These are phyloP conservation scores for Temnothorax rugatulus DNA, from an alignment of 2,888 invertebrate species.

Conservation along the genomic window DNA sequence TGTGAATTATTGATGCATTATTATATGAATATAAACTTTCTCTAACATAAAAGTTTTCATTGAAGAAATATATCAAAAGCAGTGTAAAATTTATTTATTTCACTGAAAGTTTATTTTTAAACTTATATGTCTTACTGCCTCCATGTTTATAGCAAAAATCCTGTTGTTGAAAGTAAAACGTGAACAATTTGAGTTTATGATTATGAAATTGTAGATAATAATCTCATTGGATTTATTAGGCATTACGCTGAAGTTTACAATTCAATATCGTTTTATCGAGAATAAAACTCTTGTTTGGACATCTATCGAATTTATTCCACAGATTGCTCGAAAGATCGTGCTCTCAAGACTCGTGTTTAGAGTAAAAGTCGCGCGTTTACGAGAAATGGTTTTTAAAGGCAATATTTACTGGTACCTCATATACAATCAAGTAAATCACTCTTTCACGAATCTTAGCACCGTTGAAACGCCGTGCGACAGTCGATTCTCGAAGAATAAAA, in stretches of 20 bases:
- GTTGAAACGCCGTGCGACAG: background rate
- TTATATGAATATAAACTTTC: background rate
- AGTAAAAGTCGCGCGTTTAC: background rate
- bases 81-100: background rate
- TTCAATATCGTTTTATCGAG: slow-evolving; percentile 1
- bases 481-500: background rate
- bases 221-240: background rate
- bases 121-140: background rate
- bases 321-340: background rate
- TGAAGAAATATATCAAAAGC: background rate
- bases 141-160: background rate
- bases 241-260: background rate
- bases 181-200: background rate
- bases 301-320: background rate
- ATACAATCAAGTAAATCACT: slow-evolving; percentile 17
- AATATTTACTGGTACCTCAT: background rate
- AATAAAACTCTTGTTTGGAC: background rate
- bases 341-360: background rate
- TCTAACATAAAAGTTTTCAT: background rate
- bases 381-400: slow-evolving; percentile 13
- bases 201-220: background rate
- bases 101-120: background rate
- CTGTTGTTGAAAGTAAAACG: slow-evolving; percentile 30
- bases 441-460: background rate
- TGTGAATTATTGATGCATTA: background rate